Evolutionary conservation across 1,140 invertebrate species (phyloP), one percentile per base, ranked within the genome.

Genomic region (Prorops nasuta): DNA sequence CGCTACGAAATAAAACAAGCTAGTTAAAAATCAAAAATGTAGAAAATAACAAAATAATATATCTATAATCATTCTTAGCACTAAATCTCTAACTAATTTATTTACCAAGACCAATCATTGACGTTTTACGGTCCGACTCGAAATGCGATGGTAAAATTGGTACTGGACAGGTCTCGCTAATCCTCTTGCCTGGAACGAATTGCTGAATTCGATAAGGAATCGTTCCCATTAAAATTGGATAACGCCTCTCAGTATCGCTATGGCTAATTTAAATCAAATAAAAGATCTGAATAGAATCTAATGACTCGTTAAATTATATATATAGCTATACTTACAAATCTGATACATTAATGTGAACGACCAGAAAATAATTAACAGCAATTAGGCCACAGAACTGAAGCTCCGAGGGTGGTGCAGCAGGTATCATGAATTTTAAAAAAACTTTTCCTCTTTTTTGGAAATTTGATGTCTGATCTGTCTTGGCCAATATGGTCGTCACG

Each of bases 181-280:
- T 28, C 24, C 24, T 28, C 4, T 28, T 6, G n/a, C n/a, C n/a
- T n/a, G 24, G 24, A 28, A 4, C 24, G 10, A 4, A 6, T 4
- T 4, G 24, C 10, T 28, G 24, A 28, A 6, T 4, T 6, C 10
- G 24, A 28, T 65, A 14, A 15, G 67, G 64, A 28, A 54, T 17
- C 2, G 67, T 65, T 24, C 66, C 67, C 10, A 69, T 62, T 1
- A 68, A 16, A 12, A 68, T 16, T 2, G 56, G 57, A 14, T 65
- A 69, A 17, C 0, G 31, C 10, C 36, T 54, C 1, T 17, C 6
- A 2, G 57, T 31, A 3, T 37, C 58, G 9, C 14, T 28, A 21
- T 67, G 60, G 24, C 24, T 28, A 28, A 10, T 6, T 28, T 28
- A 28, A 28, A 28, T 4, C 4, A 28, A 6, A 28, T 10, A 28